Percentiles rank a stretch among this genome's conserved stretches.
phyloP scores from a whole-genome alignment of 2,888 invertebrate genomes.

The Hypomecis punctinalis region DNA sequence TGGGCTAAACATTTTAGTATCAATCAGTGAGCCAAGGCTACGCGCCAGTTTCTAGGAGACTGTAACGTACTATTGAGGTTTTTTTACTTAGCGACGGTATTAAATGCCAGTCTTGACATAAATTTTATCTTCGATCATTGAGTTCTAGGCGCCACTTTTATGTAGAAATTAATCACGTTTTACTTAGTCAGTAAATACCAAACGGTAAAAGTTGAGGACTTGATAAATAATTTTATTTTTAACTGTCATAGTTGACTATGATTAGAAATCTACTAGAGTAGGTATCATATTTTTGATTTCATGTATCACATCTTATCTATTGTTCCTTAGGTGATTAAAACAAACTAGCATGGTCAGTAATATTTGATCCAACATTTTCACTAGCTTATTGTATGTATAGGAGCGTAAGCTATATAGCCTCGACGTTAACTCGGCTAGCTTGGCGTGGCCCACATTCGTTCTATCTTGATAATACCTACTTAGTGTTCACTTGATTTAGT shows the following conservation, averaged over 20 bases:
- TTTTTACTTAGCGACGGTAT: constrained; percentile 32
- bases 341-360: neutral
- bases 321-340: neutral
- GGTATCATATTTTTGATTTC: neutral
- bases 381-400: constrained; percentile 46
- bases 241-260: neutral
- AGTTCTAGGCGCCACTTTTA: constrained; percentile 2
- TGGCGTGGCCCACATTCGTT: constrained; percentile 58
- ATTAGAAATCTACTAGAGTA: neutral
- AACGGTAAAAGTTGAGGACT: no score
- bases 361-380: constrained; percentile 48
- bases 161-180: neutral
- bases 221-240: no score
- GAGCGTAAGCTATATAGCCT: constrained; percentile 52
- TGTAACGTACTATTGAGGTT: constrained; percentile 32
- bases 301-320: neutral
- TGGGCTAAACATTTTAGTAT: constrained; percentile 70
- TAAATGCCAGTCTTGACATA: constrained; percentile 29
- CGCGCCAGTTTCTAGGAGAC: constrained; percentile 52
- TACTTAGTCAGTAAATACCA: neutral
- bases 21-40: constrained; percentile 69
- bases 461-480: constrained; percentile 45
- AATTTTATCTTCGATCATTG: constrained; percentile 11
- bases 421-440: constrained; percentile 46
- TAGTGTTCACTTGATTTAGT: constrained; percentile 31